phyloP scores from a whole-genome alignment of 2,113 vertebrate genomes.

The Pachyramphus minor region DNA sequence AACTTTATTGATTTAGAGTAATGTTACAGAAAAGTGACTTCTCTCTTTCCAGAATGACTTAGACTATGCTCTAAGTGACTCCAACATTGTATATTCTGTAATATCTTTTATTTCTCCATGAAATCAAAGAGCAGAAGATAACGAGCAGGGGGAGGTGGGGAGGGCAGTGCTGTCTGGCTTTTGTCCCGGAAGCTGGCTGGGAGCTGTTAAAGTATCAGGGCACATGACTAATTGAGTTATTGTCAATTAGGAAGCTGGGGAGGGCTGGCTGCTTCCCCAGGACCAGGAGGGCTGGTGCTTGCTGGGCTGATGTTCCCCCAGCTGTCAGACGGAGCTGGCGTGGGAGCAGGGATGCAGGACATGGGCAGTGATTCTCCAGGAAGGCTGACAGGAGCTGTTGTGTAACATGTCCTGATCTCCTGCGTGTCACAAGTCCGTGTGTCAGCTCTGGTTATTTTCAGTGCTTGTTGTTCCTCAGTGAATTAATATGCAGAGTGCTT shows the following conservation, averaged over 20 bases:
- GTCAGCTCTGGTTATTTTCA: constrained; percentile 22
- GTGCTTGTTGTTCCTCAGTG: background rate
- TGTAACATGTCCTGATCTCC: background rate
- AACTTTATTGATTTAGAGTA: background rate
- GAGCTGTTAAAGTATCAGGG: background rate
- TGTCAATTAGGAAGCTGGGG: background rate
- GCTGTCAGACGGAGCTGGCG: background rate
- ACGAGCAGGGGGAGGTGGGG: accelerated
- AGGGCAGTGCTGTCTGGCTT: background rate
- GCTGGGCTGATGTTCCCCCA: background rate
- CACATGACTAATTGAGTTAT: background rate
- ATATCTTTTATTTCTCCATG: background rate
- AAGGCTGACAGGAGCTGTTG: background rate
- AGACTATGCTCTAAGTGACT: background rate
- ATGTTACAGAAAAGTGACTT: background rate
- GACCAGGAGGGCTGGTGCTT: background rate
- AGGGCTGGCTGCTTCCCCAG: background rate
- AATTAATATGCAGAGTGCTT: background rate
- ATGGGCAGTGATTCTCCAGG: background rate
- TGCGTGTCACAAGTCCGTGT: background rate
- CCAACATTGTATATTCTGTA: background rate
- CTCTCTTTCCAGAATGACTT: background rate
- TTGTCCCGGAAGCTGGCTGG: background rate
- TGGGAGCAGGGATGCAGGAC: background rate
- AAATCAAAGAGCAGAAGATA: background rate